Evolutionary conservation across 2,113 vertebrate genomes (phyloP).

Genomic region (Cebidichthys violaceus): DNA sequence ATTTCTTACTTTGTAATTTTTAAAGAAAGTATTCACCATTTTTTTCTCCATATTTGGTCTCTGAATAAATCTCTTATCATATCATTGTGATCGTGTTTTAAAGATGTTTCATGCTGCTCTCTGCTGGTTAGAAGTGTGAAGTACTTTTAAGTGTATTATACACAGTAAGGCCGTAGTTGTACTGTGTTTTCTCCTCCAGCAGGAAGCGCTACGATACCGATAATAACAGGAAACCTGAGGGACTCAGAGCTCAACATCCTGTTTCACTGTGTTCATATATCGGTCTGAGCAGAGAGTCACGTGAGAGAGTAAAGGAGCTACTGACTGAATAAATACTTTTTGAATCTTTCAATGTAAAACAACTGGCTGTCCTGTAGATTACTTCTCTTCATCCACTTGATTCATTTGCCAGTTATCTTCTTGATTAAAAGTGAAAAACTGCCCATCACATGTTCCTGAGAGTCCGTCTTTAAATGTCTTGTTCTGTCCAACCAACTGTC

Average conservation of each 20-base stretch:
- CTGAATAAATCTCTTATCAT: background rate
- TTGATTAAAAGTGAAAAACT: too few relatives aligned
- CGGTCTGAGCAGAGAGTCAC: background rate
- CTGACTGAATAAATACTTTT: background rate
- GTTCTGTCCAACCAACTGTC: too few relatives aligned
- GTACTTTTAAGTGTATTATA: background rate
- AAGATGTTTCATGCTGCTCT: constrained; percentile 2
- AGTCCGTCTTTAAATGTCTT: too few relatives aligned
- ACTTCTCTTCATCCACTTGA: background rate
- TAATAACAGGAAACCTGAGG: background rate
- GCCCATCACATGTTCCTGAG: too few relatives aligned
- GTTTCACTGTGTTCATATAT: background rate
- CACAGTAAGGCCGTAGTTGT: background rate
- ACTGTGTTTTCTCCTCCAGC: background rate
- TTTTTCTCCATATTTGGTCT: background rate
- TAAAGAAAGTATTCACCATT: background rate
- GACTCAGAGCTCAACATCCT: background rate
- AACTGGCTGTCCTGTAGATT: background rate
- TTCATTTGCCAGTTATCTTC: too few relatives aligned
- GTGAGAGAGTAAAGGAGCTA: background rate
- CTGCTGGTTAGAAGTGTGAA: constrained; percentile 41
- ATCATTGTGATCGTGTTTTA: background rate
- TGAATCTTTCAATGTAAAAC: background rate
- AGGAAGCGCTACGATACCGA: background rate
- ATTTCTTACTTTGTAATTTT: background rate